Evolutionary conservation across 2,888 invertebrate genomes (phyloP), one percentile per base, ranked within the genome.

Genomic region (Idaea dimidiata): DNA sequence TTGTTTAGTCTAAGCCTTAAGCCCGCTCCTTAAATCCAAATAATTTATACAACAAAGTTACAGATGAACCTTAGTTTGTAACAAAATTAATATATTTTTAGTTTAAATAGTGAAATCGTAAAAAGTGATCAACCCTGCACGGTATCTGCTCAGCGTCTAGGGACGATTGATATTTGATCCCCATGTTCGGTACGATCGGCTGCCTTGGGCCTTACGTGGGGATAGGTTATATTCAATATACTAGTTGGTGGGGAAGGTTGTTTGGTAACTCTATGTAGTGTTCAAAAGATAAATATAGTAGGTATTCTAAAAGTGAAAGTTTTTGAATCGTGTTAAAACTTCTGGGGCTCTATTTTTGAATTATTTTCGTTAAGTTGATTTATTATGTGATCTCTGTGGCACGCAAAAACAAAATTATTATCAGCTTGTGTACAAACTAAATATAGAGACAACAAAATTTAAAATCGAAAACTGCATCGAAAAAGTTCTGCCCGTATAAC

Each of bases 131-230:
- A 66, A 31, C 66, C 66, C 66, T 66, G 16, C 54, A 59, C 62
- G 62, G 62, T 60, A 66, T 62, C 64, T 17, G 57, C 31, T 59
- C 62, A 54, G 81, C 82, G 81, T 78, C 81, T 81, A 77, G 80
- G 78, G 81, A 77, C 76, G 77, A 90, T 91, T 91, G 91, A 89
- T 89, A 90, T 91, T 89, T 89, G 90, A 91, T 91, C 89, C 88
- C 78, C 76, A 58, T 59, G 62, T 65, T 62, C 64, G 64, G 64
- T 65, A 60, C 64, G 72, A 68, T 68, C 70, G 64, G 54, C 6
- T 54, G 66, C 72, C 63, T 64, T 60, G 58, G 67, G 71, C 71
- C 58, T 56, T 56, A 17, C 24, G 24, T 24, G 24, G 18, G 17
- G 18, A 56, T 56, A 56, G 43, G 14, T 43, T 14, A 8, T 43